These are phyloP conservation scores for Nycteola revayana DNA, from an alignment of 2,888 invertebrate genomes.

Conservation along the genomic window DNA sequence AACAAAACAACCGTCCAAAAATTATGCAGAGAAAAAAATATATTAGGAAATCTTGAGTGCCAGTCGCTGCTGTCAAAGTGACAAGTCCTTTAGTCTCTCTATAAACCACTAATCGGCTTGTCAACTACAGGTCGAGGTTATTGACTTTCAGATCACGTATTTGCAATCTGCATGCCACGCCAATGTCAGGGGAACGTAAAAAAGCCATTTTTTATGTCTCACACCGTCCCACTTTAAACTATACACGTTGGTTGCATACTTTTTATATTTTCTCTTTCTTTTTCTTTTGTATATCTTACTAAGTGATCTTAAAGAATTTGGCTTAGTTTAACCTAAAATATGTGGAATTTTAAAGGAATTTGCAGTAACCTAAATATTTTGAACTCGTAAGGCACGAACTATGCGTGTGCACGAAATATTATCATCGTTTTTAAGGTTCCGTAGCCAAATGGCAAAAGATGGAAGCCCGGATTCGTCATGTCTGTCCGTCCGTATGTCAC, in stretches of 20 bases:
- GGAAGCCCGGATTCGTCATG: no score
- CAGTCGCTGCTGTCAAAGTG: constrained; percentile 29
- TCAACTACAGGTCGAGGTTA: constrained; percentile 56
- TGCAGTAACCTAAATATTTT: no score
- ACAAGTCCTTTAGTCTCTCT: constrained; percentile 33
- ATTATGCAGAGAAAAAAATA: constrained; percentile 19
- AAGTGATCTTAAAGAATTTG: no score
- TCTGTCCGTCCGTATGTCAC: no score
- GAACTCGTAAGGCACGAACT: no score
- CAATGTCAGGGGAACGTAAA: constrained; percentile 49
- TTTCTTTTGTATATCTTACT: no score
- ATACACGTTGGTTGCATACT: constrained; percentile 4
- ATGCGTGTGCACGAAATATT: no score
- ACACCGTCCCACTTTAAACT: constrained; percentile 20
- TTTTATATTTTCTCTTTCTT: no score
- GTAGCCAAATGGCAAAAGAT: no score
- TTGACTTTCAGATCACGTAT: constrained; percentile 73
- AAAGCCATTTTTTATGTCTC: constrained; percentile 47
- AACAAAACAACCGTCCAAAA: neutral
- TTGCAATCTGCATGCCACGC: constrained; percentile 70
- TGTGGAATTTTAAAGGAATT: no score
- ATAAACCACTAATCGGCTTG: constrained; percentile 69
- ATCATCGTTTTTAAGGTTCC: no score
- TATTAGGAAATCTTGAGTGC: constrained; percentile 27
- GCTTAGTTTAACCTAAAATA: no score